phyloP scores from a whole-genome alignment of 2,113 vertebrate species.

The Bubo blakistoni region DNA sequence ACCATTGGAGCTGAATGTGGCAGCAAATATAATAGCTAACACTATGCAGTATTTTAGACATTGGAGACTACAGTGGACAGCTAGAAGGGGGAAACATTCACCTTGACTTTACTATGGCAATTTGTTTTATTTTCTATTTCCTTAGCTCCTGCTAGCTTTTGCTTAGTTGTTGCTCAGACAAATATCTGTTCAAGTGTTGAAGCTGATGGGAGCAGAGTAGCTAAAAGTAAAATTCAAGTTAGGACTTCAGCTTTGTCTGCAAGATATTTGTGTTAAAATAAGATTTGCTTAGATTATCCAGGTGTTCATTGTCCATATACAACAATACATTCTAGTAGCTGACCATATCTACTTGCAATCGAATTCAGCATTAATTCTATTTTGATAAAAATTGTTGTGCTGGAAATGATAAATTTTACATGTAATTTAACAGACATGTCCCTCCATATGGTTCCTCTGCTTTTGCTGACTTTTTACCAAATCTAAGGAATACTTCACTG shows the following conservation, averaged over 20 bases:
- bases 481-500: background rate
- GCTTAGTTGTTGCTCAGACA: background rate
- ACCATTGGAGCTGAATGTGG: background rate
- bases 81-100: background rate
- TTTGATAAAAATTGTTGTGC: background rate
- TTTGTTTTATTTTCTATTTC: constrained; percentile 1
- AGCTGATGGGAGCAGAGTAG: background rate
- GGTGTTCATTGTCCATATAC: background rate
- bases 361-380: background rate
- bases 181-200: background rate
- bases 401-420: background rate
- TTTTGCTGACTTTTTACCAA: background rate
- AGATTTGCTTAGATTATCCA: background rate
- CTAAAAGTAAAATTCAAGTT: background rate
- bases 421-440: background rate
- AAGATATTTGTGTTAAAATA: background rate
- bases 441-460: background rate
- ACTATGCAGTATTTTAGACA: background rate
- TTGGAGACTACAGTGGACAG: background rate
- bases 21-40: background rate
- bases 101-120: background rate
- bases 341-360: background rate
- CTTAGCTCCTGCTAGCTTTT: background rate
- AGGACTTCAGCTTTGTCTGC: background rate
- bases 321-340: background rate